Conservation (phyloP, 2,113 vertebrate genomes). For the Stigmatopora argus region DNA sequence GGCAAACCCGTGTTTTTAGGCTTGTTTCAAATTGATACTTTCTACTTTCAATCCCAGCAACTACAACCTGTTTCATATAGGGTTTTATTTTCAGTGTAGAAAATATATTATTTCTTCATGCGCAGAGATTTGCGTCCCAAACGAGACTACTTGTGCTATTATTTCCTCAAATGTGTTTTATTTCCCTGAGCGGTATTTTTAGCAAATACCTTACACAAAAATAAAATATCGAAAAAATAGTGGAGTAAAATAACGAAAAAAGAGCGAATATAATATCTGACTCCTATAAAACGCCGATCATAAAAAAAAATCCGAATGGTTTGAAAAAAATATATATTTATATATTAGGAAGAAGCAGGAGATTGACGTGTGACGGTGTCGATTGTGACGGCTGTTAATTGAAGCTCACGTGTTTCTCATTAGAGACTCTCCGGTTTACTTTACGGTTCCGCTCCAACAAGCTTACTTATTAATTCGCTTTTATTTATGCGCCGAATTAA, state of each 20-base stretch:
- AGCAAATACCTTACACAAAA: not conserved
- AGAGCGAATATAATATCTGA: not conserved
- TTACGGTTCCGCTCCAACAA: constrained; percentile 18
- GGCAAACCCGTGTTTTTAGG: not conserved
- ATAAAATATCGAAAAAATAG: too few relatives aligned
- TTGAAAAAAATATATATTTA: too few relatives aligned
- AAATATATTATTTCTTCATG: not conserved
- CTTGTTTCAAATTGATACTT: not conserved
- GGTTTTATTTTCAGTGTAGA: not conserved
- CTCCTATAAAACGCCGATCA: not conserved
- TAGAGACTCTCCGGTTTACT: constrained; percentile 81
- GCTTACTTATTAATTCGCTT: not conserved
- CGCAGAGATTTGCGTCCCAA: too few relatives aligned
- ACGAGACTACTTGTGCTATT: too few relatives aligned
- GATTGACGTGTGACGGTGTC: constrained; percentile 95
- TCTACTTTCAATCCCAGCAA: not conserved
- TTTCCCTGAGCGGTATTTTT: too few relatives aligned
- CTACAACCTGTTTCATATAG: not conserved
- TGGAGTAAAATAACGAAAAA: not conserved
- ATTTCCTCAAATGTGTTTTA: too few relatives aligned
- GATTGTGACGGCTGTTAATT: constrained; percentile 98
- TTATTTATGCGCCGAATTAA: not conserved
- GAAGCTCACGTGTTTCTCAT: constrained; percentile 89
- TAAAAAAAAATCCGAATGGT: not conserved
- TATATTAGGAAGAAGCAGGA: constrained; percentile 79